Evolutionary conservation across 92 coral and sea anemone species (phyloP), one percentile per base, ranked within the genome.

Genomic region (Epizoanthus fatuus): DNA sequence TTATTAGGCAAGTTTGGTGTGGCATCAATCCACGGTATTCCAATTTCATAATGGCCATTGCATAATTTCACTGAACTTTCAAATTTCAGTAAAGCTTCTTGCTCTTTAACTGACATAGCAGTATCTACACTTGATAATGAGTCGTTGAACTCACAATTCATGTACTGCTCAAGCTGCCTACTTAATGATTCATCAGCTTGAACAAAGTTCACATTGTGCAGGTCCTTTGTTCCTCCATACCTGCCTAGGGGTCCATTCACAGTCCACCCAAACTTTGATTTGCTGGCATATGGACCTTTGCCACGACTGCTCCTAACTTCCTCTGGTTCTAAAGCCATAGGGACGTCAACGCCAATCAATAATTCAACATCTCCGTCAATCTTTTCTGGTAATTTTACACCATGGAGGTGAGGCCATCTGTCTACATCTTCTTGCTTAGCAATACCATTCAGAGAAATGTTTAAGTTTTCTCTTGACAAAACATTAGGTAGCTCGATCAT

Each of bases 351-450:
- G 7, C 93, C 95, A 66, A 88, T 84, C 37, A 92, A 39, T 53
- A 84, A 62, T 63, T 88, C 90, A 32, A 89, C 86, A 22, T 71
- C 79, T 79, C 87, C 78, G 35, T 69, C 47, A 25, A 90, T 60
- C 17, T 57, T 17, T 73, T 87, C 52, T 12, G 89, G 89, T 20
- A 86, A 80, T 63, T 40, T 53, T 32, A 86, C 83, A 22, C 86
- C 88, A 7, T 53, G 56, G 38, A 92, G 89, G 74, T 92, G 89
- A 39, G 93, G 91, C 96, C 91, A 90, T 68, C 77, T 76, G 59
- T 86, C 90, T 38, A 90, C 90, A 74, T 93, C 96, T 55, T 86
- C 87, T 80, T 93, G 93, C 44, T 69, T 57, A 7, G 92, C 69
- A 20, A 90, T 80, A 79, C 84, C 75, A 44, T 73, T 63, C 45